Conservation (phyloP, 2,888 invertebrate genomes). For the Calliphora vomitoria region DNA sequence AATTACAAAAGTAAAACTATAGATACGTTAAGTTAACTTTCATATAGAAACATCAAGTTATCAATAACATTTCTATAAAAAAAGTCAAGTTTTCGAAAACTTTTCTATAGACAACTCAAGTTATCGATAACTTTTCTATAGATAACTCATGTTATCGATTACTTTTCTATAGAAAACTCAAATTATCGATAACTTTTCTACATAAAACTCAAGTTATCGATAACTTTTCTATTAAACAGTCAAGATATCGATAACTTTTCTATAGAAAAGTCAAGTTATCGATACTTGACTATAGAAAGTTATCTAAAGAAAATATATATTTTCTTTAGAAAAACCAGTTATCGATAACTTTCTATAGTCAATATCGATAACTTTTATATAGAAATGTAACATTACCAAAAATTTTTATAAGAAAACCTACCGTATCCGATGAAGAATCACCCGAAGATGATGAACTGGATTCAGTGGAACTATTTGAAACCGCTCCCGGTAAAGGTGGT, state of each 20-base stretch:
- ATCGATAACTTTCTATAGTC: no score
- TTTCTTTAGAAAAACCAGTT: background rate
- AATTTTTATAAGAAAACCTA: constrained; percentile 65
- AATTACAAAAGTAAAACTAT: no score
- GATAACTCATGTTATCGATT: background rate
- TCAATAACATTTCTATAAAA: background rate
- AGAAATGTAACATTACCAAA: background rate
- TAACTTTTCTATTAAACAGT: background rate
- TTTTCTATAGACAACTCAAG: background rate
- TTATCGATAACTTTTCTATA: background rate
- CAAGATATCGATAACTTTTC: background rate
- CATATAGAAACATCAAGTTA: background rate
- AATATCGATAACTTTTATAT: background rate
- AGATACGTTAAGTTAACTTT: no score
- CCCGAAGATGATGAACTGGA: constrained; percentile 71
- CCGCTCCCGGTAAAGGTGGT: constrained; percentile 59
- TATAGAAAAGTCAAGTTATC: background rate
- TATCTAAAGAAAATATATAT: background rate
- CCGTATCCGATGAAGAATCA: constrained; percentile 75
- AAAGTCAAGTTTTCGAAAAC: background rate
- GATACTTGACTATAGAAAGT: background rate
- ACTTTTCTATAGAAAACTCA: background rate
- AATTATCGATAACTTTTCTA: background rate
- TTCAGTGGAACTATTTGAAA: constrained; percentile 67
- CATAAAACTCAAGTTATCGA: background rate